Conservation (phyloP, 1,140 invertebrate genomes). For the Ganaspis sp. region DNA sequence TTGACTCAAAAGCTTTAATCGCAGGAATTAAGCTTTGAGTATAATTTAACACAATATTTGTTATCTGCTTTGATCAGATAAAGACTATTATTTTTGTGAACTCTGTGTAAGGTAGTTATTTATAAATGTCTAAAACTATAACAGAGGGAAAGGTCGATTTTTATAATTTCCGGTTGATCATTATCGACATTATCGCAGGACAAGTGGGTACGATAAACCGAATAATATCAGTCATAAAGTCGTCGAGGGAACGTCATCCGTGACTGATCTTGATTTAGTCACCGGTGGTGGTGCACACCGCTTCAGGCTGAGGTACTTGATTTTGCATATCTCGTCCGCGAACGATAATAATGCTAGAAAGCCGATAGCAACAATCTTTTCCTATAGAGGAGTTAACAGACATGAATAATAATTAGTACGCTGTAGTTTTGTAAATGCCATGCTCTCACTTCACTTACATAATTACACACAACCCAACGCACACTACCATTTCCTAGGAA, state of each 20-base stretch:
- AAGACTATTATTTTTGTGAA: conserved; percentile 1
- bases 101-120: not conserved
- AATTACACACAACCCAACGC: conserved; percentile 7
- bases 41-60: conserved; percentile 11
- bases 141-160: not conserved
- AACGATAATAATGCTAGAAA: conserved; percentile 30
- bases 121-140: conserved; percentile 8
- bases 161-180: conserved; percentile 15
- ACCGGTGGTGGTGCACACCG: not conserved
- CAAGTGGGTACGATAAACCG: conserved; percentile 5
- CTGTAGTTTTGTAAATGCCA: conserved; percentile 10
- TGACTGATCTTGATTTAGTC: conserved; percentile 31
- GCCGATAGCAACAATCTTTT: conserved; percentile 30
- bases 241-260: conserved; percentile 23
- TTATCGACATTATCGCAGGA: conserved; percentile 10
- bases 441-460: conserved; percentile 23
- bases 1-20: not conserved
- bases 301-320: conserved; percentile 20
- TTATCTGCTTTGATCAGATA: not conserved
- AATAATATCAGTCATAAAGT: conserved; percentile 31
- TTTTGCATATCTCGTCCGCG: conserved; percentile 26
- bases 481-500: not conserved
- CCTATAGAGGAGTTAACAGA: conserved; percentile 14
- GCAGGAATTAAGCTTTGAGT: not conserved
- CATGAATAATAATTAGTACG: conserved; percentile 27